Base-by-base conservation (phyloP, 2,888 invertebrate genomes). In the Andrena fulva region DNA sequence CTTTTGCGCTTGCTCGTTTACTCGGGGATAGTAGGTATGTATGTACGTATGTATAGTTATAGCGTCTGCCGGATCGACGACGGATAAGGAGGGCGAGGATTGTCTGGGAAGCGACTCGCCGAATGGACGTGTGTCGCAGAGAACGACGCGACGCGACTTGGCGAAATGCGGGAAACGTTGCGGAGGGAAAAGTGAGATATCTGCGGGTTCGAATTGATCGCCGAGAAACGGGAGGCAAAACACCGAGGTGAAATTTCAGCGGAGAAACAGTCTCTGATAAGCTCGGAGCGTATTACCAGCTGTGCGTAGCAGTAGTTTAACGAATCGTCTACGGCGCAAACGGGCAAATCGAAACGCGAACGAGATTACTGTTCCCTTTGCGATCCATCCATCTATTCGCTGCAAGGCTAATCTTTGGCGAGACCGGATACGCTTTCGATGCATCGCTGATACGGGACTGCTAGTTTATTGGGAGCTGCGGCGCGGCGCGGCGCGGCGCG, bases 331-430 rank as follows among this genome's bases (percentile, higher is more conserved):
- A 8, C 16, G 35, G 12, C n/a, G 4, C 64, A 16, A 54, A 27
- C 8, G 29, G 27, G 16, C 24, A 56, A 31, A 56, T 24, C 54
- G 54, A 27, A 27, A 27, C n/a, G 63, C 31, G 12, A 48, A 7
- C 8, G 20, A 64, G 70, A 82, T 87, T 78, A 77, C 62, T 60
- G 70, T 31, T 78, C 80, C 82, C 86, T 85, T 85, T 86, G 86
- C 83, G 85, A 88, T 86, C 86, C 87, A 87, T 89, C 87, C 83
- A 79, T 84, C 87, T 42, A 42, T 42, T 88, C 85, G 85, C 50
- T 90, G 82, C 85, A 82, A 82, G 85, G 83, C 82, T 89, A 89
- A 91, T 91, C 87, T 89, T 77, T 85, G 81, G 87, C 83, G 76
- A 77, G 78, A 84, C 86, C 84, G 73, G 62, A 68, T 74, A 82